Evolutionary conservation across 2,888 invertebrate genomes (phyloP).

Genomic region (Coronaproctus castanopsis): DNA sequence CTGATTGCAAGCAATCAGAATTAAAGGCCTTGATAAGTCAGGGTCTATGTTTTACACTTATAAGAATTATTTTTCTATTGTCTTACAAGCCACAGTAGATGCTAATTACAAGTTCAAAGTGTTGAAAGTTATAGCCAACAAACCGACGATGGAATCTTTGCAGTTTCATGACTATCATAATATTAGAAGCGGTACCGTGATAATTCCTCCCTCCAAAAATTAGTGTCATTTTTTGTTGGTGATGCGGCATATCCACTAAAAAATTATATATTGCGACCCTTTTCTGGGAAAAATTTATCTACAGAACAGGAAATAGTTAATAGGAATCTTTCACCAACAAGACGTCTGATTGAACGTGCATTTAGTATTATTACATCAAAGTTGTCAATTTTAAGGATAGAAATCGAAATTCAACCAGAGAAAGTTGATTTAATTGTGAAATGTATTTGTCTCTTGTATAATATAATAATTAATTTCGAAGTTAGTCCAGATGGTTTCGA

Average conservation of each 20-base stretch:
- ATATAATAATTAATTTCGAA: not conserved
- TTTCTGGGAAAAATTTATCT: not conserved
- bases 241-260: not conserved
- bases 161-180: not conserved
- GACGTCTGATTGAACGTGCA: not conserved
- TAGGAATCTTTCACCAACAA: too few relatives aligned
- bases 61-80: conserved; percentile 8
- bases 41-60: conserved; percentile 13
- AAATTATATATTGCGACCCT: not conserved
- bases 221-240: not conserved
- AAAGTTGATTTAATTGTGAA: not conserved
- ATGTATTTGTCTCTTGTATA: not conserved
- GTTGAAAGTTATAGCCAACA: conserved; percentile 12
- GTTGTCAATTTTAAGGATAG: not conserved
- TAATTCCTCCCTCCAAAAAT: not conserved
- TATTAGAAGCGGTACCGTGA: not conserved
- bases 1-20: conserved; percentile 12
- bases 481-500: not conserved
- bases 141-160: conserved; percentile 5
- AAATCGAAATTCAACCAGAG: not conserved
- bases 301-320: not conserved
- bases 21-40: conserved; percentile 5
- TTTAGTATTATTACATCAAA: not conserved
- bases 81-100: conserved; percentile 13
- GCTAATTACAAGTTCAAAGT: conserved; percentile 9